Evolutionary conservation across 2,113 vertebrate species (phyloP).

Genomic region (Phalacrocorax aristotelis): DNA sequence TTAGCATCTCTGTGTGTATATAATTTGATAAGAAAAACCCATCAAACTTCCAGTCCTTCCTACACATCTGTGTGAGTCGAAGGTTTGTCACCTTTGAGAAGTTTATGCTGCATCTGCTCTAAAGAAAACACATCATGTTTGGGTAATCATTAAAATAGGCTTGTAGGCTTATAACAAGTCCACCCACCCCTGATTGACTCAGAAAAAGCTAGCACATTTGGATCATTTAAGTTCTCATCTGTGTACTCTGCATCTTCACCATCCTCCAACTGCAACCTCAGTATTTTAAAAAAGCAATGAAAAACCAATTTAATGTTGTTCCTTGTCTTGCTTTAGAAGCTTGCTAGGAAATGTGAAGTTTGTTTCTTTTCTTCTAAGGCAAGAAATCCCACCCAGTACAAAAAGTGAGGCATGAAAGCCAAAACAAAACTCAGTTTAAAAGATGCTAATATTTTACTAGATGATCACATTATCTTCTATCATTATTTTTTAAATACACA

Average conservation of each 20-base stretch:
- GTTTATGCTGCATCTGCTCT: constrained; percentile 10
- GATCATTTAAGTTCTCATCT: not conserved
- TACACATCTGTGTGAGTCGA: constrained; percentile 26
- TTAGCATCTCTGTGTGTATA: not conserved
- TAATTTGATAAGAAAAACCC: not conserved
- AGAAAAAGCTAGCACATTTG: constrained; percentile 1
- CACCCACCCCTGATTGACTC: constrained; percentile 9
- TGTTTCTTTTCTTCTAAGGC: not conserved
- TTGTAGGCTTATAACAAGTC: not conserved
- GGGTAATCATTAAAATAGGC: constrained; percentile 32
- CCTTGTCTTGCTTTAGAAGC: not conserved
- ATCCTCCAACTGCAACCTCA: not conserved
- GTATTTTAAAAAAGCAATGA: not conserved
- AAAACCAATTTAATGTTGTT: not conserved
- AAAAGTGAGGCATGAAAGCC: not conserved
- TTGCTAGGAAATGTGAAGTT: not conserved
- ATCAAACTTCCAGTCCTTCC: not conserved
- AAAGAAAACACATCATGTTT: constrained; percentile 48
- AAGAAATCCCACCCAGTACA: not conserved
- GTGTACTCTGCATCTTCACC: not conserved
- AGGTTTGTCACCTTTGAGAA: constrained; percentile 32
- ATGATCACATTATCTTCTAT: not conserved
- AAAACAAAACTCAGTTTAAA: not conserved
- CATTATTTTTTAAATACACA: not conserved
- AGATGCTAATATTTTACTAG: not conserved